These are phyloP conservation scores for Luperina nickerlii DNA, from an alignment of 2,888 invertebrate species.

Conservation along the genomic window DNA sequence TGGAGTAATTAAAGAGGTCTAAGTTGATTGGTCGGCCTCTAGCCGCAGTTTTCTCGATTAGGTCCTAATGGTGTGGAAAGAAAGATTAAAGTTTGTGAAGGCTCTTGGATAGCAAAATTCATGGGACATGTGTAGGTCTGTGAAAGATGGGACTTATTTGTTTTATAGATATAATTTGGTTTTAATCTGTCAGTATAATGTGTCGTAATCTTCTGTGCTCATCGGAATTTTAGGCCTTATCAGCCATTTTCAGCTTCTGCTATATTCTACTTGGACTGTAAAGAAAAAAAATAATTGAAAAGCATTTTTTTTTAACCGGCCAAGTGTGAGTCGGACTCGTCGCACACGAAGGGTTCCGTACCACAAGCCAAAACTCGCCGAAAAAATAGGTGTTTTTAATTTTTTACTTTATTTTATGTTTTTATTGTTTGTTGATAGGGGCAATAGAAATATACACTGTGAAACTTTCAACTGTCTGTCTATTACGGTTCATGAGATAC, in stretches of 20 bases:
- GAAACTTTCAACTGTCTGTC: no score
- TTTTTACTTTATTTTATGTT: no score
- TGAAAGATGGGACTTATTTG: conserved; percentile 45
- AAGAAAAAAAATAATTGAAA: no score
- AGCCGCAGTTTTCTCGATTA: conserved; percentile 79
- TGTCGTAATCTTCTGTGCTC: neutral
- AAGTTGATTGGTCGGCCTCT: conserved; percentile 67
- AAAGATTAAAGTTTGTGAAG: conserved; percentile 79
- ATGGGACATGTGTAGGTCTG: conserved; percentile 60
- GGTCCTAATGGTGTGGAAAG: conserved; percentile 81
- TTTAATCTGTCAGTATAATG: conserved; percentile 2
- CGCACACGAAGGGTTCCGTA: no score
- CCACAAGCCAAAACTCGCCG: no score
- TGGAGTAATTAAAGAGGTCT: conserved; percentile 73
- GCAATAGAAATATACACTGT: no score
- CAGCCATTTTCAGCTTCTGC: neutral
- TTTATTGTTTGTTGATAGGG: no score
- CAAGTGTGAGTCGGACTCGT: no score
- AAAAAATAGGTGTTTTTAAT: no score
- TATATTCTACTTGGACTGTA: no score
- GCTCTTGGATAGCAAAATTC: conserved; percentile 63
- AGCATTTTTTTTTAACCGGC: no score
- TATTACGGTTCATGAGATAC: no score
- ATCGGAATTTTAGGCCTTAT: neutral
- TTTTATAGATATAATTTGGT: conserved; percentile 23